Evolutionary conservation across 2,888 invertebrate genomes (phyloP).

Genomic region (Acanthosepion lycidas): DNA sequence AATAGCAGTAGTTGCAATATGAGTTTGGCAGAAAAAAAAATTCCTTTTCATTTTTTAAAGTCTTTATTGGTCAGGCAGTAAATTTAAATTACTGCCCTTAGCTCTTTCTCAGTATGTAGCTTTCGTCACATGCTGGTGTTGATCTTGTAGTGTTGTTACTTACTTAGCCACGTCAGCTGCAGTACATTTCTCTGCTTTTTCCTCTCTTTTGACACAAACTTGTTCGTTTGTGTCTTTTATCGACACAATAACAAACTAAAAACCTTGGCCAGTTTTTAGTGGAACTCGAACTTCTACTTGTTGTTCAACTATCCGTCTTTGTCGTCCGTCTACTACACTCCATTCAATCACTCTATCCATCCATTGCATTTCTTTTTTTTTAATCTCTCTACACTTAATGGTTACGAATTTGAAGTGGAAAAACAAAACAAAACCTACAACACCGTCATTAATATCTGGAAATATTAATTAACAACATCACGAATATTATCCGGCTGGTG

Average conservation of each 20-base stretch:
- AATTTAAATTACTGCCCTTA: slow-evolving; percentile 13
- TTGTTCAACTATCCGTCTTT: not conserved
- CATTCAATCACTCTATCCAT: not conserved
- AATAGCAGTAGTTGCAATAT: not conserved
- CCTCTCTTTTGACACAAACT: not conserved
- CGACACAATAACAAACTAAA: not conserved
- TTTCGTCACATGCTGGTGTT: not conserved
- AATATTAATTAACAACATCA: not conserved
- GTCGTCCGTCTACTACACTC: not conserved
- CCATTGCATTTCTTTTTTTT: not conserved
- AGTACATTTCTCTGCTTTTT: not conserved
- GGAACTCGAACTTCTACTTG: too few species aligned
- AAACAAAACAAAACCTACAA: not conserved
- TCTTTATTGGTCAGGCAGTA: not conserved
- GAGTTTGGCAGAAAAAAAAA: not conserved
- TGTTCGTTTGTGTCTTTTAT: not conserved
- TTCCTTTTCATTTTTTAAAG: not conserved
- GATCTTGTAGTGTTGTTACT: not conserved
- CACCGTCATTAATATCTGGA: not conserved
- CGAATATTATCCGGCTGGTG: not conserved
- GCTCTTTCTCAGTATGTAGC: not conserved
- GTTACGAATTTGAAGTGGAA: not conserved
- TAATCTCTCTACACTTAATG: not conserved
- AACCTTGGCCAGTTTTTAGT: not conserved
- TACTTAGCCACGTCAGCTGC: not conserved